Evolutionary conservation across 1,140 invertebrate species (phyloP), one percentile per base, ranked within the genome.

Genomic region (Pemphigus obesinymphae): DNA sequence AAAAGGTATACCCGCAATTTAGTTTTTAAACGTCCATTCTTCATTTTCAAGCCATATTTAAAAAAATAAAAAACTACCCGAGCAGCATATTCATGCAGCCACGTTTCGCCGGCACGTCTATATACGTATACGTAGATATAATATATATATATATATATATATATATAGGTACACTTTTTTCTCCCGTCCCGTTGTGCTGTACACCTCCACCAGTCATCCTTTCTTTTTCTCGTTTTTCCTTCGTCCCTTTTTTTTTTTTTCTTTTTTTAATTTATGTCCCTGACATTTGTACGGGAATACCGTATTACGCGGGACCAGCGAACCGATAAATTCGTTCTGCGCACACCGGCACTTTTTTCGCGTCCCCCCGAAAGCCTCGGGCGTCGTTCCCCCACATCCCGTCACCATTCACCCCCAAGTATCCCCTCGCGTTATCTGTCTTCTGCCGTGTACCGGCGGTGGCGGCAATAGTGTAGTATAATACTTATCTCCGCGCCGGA

Each of bases 21-120:
- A 80, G 76, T 80, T 63, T 80, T 80, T 80, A 80, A 80, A 80
- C 76, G 76, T 80, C 76, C 76, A 80, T 80, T 80, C 76, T 80
- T 80, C 76, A 80, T 80, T 80, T 80, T 80, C 76, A 80, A 80
- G 53, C 76, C 76, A 80, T 80, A 80, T 80, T 80, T 80, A 61
- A 61, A 61, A 45, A 63, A 61, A 76, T 37, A 75, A 53, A 75
- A 75, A 53, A 34, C 34, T 55, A 61, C 76, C 55, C 76, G 55
- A 80, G 50, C 76, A 43, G 55, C 75, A 78, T 78, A 78, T 78
- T 78, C 75, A 58, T 58, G 75, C 20, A 45, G 37, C 76, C 76
- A 61, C 76, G 55, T 78, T 43, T 78, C 23, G 75, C 53, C 15
- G 29, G 10, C 48, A 6, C 29, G 31, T 26, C 1, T n/a, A 63